These are phyloP conservation scores for Coryphaenoides rupestris DNA, from an alignment of 2,113 vertebrate genomes.

Conservation along the genomic window DNA sequence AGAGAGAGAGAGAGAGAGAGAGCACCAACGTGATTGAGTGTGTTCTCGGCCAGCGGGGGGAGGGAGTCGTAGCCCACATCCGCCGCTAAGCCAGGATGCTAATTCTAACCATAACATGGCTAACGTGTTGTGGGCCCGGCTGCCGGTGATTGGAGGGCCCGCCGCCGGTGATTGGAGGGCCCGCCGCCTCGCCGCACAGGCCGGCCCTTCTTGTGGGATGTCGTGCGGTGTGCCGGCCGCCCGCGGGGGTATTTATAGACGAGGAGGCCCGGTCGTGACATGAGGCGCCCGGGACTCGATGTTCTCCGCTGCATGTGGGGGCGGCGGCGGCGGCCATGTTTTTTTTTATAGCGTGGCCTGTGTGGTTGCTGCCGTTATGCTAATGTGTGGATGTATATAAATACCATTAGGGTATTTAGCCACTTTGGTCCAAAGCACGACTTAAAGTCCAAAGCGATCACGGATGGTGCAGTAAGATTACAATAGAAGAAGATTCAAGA, in stretches of 20 bases:
- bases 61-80: constrained; percentile 75
- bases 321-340: constrained; percentile 32
- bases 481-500: no score
- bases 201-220: constrained; percentile 66
- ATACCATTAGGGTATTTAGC: no score
- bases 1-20: no score
- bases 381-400: not conserved
- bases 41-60: constrained; percentile 59
- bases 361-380: not conserved
- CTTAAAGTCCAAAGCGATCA: no score
- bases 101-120: constrained; percentile 77
- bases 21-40: constrained; percentile 70
- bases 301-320: constrained; percentile 50
- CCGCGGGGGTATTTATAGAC: constrained; percentile 66
- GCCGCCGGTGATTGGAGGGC: constrained; percentile 66
- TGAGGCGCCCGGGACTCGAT: constrained; percentile 54
- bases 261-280: constrained; percentile 60
- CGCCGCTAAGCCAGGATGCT: constrained; percentile 62
- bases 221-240: constrained; percentile 59
- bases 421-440: no score
- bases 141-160: constrained; percentile 68
- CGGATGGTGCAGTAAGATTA: no score
- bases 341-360: constrained; percentile 12
- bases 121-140: constrained; percentile 71
- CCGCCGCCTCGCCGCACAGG: constrained; percentile 40